phyloP scores from a whole-genome alignment of 2,113 vertebrate genomes.

The Theristicus caerulescens region DNA sequence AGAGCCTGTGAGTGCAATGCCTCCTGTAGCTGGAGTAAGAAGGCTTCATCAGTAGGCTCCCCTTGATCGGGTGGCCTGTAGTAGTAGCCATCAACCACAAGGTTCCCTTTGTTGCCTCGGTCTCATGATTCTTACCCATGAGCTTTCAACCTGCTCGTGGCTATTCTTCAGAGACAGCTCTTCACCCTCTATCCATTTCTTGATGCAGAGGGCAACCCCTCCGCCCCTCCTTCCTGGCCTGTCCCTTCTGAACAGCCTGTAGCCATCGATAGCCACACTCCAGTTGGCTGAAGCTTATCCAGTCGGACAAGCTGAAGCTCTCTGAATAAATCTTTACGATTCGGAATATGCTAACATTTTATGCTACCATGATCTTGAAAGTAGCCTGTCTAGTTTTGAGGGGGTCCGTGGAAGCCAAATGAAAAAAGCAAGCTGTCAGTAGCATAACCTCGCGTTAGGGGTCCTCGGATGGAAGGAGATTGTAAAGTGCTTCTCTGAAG shows the following conservation, averaged over 20 bases:
- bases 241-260: not conserved
- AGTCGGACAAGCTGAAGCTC: not conserved
- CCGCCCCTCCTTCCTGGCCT: not conserved
- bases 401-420: not conserved
- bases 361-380: not conserved
- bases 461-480: not conserved
- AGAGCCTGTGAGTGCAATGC: not conserved
- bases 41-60: not conserved
- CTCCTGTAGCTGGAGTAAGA: not conserved
- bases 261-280: not conserved
- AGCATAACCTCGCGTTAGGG: fast-evolving
- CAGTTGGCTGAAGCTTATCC: not conserved
- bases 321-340: not conserved
- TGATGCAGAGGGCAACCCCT: not conserved
- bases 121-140: not conserved
- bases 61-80: not conserved
- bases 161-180: not conserved
- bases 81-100: not conserved
- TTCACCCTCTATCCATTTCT: not conserved
- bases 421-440: not conserved
- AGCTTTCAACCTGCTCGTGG: not conserved
- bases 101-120: not conserved
- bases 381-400: not conserved
- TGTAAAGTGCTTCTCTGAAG: not conserved
- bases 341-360: not conserved